A percentile compares a stretch with the other conserved stretches of the same genome.
Conservation (phyloP, 2,113 vertebrate species). For the Colossoma macropomum region DNA sequence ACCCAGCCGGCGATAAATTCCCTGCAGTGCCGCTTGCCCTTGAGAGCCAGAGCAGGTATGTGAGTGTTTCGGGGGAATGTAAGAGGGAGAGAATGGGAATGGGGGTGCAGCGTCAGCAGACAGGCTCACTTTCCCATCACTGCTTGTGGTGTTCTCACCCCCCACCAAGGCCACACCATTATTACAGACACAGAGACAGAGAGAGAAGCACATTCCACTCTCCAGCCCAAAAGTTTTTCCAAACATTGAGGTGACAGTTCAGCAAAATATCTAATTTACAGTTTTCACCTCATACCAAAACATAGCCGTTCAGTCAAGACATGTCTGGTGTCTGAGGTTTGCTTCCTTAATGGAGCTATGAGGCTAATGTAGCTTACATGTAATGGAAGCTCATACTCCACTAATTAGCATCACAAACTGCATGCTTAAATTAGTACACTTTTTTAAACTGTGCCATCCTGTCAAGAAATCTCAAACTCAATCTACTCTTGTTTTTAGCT, state of each 20-base stretch:
- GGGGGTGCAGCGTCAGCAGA: slow-evolving; percentile 50
- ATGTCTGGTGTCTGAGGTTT: background rate
- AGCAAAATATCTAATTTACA: background rate
- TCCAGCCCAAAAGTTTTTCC: background rate
- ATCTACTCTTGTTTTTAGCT: too few species aligned
- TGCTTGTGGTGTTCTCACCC: slow-evolving; percentile 5
- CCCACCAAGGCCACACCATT: background rate
- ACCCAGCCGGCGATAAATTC: slow-evolving; percentile 65
- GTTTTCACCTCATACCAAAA: background rate
- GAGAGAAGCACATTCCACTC: background rate
- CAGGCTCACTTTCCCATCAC: background rate
- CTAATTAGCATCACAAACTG: too few species aligned
- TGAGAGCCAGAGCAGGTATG: slow-evolving; percentile 55
- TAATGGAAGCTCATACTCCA: too few species aligned
- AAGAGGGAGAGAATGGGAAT: background rate
- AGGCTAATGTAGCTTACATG: too few species aligned
- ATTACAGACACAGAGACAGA: slow-evolving; percentile 28
- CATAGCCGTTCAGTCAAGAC: too few species aligned
- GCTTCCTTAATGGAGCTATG: background rate
- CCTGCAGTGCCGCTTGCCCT: slow-evolving; percentile 53
- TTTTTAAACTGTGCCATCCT: too few species aligned
- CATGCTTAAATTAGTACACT: too few species aligned
- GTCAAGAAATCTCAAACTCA: too few species aligned
- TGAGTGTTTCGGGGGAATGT: slow-evolving; percentile 41
- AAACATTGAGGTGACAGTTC: too few species aligned